Conservation (phyloP, 2,113 vertebrate species). For the Rhombomys opimus region DNA sequence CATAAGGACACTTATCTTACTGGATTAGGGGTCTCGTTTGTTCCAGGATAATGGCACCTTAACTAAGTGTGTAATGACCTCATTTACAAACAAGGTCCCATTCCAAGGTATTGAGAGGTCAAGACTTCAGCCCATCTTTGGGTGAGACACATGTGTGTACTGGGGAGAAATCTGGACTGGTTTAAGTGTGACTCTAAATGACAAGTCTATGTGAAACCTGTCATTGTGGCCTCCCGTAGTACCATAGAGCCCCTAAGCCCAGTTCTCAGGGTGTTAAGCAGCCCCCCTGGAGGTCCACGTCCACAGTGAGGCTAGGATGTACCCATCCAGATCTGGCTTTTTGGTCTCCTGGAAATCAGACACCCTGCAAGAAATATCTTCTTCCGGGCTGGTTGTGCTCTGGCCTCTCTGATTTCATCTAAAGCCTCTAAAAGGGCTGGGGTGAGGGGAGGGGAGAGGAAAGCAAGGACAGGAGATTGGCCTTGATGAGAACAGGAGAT, state of each 20-base stretch:
- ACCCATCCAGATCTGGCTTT: not conserved
- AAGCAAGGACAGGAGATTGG: not conserved
- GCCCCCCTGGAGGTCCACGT: too few species aligned
- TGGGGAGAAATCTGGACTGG: not conserved
- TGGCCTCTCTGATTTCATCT: not conserved
- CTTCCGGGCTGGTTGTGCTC: not conserved
- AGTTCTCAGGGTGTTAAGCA: not conserved
- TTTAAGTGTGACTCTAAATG: not conserved
- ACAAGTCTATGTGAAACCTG: too few species aligned
- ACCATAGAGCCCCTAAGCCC: rapidly evolving
- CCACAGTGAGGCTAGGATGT: not conserved
- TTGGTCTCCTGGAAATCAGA: not conserved
- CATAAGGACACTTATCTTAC: not conserved
- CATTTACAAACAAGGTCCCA: not conserved
- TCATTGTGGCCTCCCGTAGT: rapidly evolving
- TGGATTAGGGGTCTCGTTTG: not conserved
- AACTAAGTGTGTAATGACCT: not conserved
- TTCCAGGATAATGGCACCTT: not conserved
- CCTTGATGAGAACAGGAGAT: not conserved
- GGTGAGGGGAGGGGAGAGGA: too few species aligned
- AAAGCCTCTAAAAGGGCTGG: not conserved
- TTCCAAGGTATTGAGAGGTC: not conserved
- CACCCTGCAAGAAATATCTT: not conserved
- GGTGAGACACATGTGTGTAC: not conserved
- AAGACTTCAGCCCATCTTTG: not conserved